Percentiles rank a stretch among this genome's conserved stretches.
phyloP scores from a whole-genome alignment of 2,113 vertebrate genomes.

The Apaloderma vittatum region DNA sequence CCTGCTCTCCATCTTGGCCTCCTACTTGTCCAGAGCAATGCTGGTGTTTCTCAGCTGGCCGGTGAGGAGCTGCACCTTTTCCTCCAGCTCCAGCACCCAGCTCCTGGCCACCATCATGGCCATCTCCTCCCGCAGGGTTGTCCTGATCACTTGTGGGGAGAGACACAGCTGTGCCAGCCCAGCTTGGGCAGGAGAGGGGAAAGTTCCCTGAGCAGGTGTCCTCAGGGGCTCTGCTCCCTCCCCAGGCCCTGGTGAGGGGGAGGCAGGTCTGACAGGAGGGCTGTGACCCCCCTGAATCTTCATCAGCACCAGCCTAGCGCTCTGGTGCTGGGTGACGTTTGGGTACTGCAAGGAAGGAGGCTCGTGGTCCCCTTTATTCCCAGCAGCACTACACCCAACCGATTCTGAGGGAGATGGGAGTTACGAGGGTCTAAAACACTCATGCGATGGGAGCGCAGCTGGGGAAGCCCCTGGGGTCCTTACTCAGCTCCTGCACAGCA shows the following conservation, averaged over 20 bases:
- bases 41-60: conserved; percentile 73
- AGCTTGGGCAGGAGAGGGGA: background rate
- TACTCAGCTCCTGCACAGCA: conserved; percentile 83
- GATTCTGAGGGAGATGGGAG: too few relatives aligned
- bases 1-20: conserved; percentile 83
- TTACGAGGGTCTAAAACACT: too few relatives aligned
- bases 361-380: background rate
- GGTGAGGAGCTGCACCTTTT: conserved; percentile 77
- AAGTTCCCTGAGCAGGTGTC: background rate
- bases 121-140: conserved; percentile 76
- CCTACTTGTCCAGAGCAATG: conserved; percentile 87
- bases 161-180: background rate
- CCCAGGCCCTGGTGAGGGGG: too few relatives aligned
- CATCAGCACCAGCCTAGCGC: too few relatives aligned
- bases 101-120: conserved; percentile 61
- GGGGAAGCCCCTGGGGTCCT: background rate
- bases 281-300: too few relatives aligned
- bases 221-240: too few relatives aligned
- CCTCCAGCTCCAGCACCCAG: conserved; percentile 75
- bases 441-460: fast-evolving
- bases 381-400: too few relatives aligned
- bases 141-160: conserved; percentile 36
- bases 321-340: background rate
- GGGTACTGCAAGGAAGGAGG: background rate
- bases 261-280: too few relatives aligned